Evolutionary conservation across 2,113 vertebrate species (phyloP), one percentile per base, ranked within the genome.

Genomic region (Ahaetulla prasina): DNA sequence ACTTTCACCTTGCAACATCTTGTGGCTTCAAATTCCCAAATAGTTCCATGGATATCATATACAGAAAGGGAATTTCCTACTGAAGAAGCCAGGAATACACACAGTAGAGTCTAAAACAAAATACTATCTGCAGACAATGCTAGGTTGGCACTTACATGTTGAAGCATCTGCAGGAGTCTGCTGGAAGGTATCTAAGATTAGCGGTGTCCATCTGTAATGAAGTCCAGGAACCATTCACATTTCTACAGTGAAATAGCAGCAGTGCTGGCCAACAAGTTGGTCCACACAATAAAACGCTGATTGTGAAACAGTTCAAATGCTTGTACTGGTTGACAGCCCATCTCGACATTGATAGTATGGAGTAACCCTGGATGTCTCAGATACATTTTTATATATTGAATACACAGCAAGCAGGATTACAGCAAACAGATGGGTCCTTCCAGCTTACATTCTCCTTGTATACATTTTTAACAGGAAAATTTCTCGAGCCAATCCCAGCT

Each of bases 391-490:
- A 49, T 85, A 92, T 10, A 94, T 94, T 35, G 50, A 93, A 93
- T 93, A 95, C 47, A 60, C 84, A 93, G 96, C 95, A 95, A 96
- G 95, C 95, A 90, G 89, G 93, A 96, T 94, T 96, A 95, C 35
- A 95, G 95, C 93, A 95, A 92, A 0, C 0, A 84, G 55, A 16
- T 89, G 0, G 1, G 47, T 57, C 57, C 87, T 87, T 84, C 6
- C 0, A 49, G 20, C 2, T 91, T 84, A 88, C n/a, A 43, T 92
- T 80, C 84, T 0, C 0, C 43, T 87, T 80, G 53, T 0, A 23
- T 95, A 95, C 94, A 96, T 93, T 94, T 60, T 49, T 5, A 18
- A 92, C 85, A 94, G 90, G 90, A 14, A 10, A 95, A 90, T 30
- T 10, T 1, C 88, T 94, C 90, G 95, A 57, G 93, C 94, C 94